phyloP scores from a whole-genome alignment of 92 coral and sea anemone species.

The Palythoa grandis region DNA sequence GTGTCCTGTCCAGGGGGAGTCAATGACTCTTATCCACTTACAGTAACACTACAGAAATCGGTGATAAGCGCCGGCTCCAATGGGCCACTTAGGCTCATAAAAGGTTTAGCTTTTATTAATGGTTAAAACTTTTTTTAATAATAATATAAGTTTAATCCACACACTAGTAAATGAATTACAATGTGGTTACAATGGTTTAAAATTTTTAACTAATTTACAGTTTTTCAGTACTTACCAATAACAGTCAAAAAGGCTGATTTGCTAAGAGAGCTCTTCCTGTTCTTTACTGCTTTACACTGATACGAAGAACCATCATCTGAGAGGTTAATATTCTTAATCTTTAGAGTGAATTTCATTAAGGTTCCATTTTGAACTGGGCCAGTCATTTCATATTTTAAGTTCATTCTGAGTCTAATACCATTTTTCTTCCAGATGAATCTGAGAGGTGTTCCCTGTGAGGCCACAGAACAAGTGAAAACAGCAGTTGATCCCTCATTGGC shows the following conservation, averaged over 20 bases:
- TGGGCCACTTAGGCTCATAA: no score
- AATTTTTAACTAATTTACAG: no score
- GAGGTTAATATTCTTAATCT: not conserved
- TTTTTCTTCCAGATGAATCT: constrained; percentile 69
- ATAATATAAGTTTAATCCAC: no score
- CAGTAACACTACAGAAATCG: no score
- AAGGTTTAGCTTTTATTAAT: no score
- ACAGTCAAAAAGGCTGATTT: constrained; percentile 12
- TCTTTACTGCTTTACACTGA: constrained; percentile 29
- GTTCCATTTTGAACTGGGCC: constrained; percentile 19
- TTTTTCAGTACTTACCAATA: not conserved
- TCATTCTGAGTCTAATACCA: constrained; percentile 37
- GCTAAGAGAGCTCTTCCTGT: not conserved
- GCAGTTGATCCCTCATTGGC: constrained; percentile 48
- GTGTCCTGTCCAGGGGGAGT: no score
- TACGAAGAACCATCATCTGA: not conserved
- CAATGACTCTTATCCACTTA: no score
- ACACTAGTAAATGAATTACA: no score
- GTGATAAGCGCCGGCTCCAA: no score
- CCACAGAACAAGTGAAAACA: constrained; percentile 70
- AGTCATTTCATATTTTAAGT: constrained; percentile 34
- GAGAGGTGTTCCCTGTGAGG: constrained; percentile 36
- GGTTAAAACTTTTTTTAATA: no score
- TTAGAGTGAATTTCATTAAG: constrained; percentile 2
- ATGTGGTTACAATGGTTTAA: no score